A percentile compares a stretch with the other conserved stretches of the same genome.
Conservation (phyloP, 2,113 vertebrate genomes). For the Platanista minor region DNA sequence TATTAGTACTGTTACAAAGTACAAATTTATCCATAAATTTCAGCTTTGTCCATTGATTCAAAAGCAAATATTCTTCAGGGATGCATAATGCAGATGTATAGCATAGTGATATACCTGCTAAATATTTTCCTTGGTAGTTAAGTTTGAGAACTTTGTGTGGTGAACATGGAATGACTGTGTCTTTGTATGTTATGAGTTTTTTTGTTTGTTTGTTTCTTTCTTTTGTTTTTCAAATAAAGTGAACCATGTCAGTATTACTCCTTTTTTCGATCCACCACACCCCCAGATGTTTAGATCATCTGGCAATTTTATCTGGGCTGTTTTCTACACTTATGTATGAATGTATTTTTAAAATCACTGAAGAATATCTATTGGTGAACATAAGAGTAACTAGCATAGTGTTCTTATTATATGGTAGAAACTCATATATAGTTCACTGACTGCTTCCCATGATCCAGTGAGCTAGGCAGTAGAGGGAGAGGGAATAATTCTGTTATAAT, state of each 20-base stretch:
- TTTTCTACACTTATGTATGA: background rate
- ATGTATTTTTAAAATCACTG: background rate
- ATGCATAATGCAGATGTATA: background rate
- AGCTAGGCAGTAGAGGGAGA: background rate
- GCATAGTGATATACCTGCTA: background rate
- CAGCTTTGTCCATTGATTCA: background rate
- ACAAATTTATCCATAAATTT: background rate
- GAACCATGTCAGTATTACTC: background rate
- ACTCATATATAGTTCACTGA: background rate
- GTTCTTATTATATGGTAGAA: background rate
- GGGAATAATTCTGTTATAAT: background rate
- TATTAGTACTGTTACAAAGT: background rate
- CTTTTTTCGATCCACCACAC: background rate
- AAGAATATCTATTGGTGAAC: background rate
- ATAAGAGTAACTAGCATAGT: background rate
- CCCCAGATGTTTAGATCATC: background rate
- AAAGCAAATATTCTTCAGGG: background rate
- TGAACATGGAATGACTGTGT: background rate
- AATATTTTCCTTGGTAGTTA: background rate
- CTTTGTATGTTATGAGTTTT: background rate
- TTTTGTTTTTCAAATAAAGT: background rate
- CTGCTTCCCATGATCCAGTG: background rate
- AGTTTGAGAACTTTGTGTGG: background rate
- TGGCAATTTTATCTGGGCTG: background rate
- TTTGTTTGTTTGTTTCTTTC: no score